Base-by-base conservation (phyloP, 2,113 vertebrate genomes). In the Python bivittatus region DNA sequence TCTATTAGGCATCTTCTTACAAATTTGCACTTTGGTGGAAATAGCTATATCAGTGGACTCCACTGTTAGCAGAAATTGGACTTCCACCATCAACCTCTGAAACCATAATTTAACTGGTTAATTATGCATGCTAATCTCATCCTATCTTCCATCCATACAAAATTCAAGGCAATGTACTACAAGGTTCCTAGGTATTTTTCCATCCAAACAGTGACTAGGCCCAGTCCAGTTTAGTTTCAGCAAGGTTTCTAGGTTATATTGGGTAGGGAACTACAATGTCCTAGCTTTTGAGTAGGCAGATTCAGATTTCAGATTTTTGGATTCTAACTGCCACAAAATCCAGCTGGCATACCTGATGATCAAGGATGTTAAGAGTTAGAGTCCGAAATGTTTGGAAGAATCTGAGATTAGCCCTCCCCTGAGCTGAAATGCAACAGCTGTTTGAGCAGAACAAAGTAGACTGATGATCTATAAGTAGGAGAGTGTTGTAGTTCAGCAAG, bases 11-110 rank as follows among this genome's bases (percentile, higher is more conserved):
- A 48, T 48, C 7, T 48, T 48, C 48, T 48, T 48, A 6, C 48
- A 48, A 48, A 48, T 48, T 44, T 48, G 48, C 48, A 48, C 48
- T 23, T n/a, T 68, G 98, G 98, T 84, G 42, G 83, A 25, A 1
- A 23, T 3, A 20, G 83, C 25, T 56, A 4, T 17, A 33, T 9
- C 48, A 29, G 44, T 48, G 48, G 33, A 42, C 27, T 86, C 27
- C 13, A n/a, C 23, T 4, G 4, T 6, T 23, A n/a, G n/a, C 53
- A 87, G 52, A 33, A 29, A 38, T 1, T 61, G 57, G 4, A 38
- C 1, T 2, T 7, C 6, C 29, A 10, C 29, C 22, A 87, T 22
- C 8, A 20, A 88, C 9, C 10, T 61, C 4, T 64, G 3, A 64
- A 27, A 11, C 58, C 57, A 61, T 11, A 48, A 42, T 61, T 29